Base-by-base conservation (phyloP, 1,140 invertebrate species). In the Ostrea denselamellosa region DNA sequence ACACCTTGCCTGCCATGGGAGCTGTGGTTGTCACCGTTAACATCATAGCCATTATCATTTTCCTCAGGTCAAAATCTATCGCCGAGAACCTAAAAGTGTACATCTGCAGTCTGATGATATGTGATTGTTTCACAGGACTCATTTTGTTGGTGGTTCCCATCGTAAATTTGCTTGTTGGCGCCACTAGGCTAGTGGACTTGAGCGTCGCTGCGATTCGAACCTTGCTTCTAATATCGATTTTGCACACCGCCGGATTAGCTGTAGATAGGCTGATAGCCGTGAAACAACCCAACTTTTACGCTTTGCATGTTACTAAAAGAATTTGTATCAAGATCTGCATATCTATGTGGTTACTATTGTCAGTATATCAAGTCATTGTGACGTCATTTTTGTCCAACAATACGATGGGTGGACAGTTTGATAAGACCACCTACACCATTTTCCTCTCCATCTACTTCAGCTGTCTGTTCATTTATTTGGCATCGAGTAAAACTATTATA, bases 401-500 rank as follows among this genome's bases (percentile, higher is more conserved):
- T 28, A 12, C 68, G 9, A 77, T 77, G 68, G 68, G 68, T 34
- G 68, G 68, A 77, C 68, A 77, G 28, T 77, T 77, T 5, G 68
- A 77, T 25, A 77, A 77, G 28, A 77, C 1, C 14, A 10, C 28
- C 14, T 77, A 77, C 68, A 77, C 25, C 14, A 25, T 34, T 9
- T 77, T 77, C 12, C 14, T 77, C 14, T 14, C 68, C 14, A 34
- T 77, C 25, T 77, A 77, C 68, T 77, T 77, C 68, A 77, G 68
- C 28, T 77, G 68, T 34, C 28, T 77, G 12, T 28, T 25, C 0
- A 22, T 77, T 77, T 77, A 28, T 12, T 28, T 77, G 68, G 68
- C 8, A 28, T 77, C 68, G 28, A 77, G 68, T 17, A 77, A 77
- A 77, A 77, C 68, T 28, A 77, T 77, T 10, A 77, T 77, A 28